Evolutionary conservation across 2,797 vertebrate species (phyloP).

Genomic region (Otolemur crassicaudatus): DNA sequence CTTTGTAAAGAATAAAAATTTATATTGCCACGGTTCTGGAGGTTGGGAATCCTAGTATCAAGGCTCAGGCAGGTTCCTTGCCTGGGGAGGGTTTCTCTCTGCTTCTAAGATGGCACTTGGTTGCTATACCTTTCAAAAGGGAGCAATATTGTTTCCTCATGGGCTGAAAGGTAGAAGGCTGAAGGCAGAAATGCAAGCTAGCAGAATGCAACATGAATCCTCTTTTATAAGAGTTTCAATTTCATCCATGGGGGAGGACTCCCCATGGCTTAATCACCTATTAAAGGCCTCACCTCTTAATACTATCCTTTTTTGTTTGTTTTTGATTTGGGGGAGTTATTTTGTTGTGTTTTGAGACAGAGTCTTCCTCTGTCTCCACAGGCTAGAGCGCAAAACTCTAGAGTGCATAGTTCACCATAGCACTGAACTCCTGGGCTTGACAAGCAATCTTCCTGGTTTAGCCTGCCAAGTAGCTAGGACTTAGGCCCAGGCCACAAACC

Average conservation of each 20-base stretch:
- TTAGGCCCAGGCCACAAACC: too few relatives aligned
- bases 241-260: neutral
- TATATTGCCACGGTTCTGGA: neutral
- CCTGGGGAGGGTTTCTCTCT: neutral
- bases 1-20: neutral
- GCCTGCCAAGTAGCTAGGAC: too few relatives aligned
- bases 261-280: neutral
- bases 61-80: too few relatives aligned
- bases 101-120: neutral
- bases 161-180: neutral
- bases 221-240: neutral
- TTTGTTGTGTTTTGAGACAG: neutral
- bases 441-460: too few relatives aligned
- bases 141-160: neutral
- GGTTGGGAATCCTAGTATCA: neutral
- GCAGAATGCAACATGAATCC: neutral
- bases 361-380: too few relatives aligned
- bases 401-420: too few relatives aligned
- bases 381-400: too few relatives aligned
- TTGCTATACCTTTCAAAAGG: neutral
- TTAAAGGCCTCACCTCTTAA: neutral
- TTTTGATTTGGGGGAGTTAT: neutral
- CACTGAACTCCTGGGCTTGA: too few relatives aligned
- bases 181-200: neutral
- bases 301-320: neutral